Base-by-base conservation (phyloP, 1,140 invertebrate species). In the Bicyclus anynana region DNA sequence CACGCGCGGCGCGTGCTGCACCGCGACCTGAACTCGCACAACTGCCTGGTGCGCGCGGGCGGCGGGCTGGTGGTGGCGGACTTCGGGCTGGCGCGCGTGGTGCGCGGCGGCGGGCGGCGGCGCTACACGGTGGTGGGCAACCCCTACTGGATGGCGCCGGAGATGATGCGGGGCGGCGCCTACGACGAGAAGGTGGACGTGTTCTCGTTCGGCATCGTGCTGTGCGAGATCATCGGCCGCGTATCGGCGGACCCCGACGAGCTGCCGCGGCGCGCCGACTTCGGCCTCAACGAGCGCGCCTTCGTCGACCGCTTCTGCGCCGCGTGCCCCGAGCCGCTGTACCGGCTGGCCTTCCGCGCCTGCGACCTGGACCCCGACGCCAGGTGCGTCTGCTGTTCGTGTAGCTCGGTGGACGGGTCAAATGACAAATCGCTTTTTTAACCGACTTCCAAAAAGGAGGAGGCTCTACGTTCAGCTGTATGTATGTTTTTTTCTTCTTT, bases 131-230 rank as follows among this genome's bases (percentile, higher is more conserved):
- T 85, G 16, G 96, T 98, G 0, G 97, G 97, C 0, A 98, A 97
- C 90, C 97, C 97, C 5, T 98, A 98, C 80, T 99, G 97, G 97
- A 99, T 99, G 97, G 97, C 97, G 0, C 98, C 98, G 4, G 98
- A 99, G 87, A 98, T 98, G 94, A 97, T 99, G 93, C 96, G 96
- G 81, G 97, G 97, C 18, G 94, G 97, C 63, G 96, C 96, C 68
- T 99, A 99, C 81, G 96, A 99, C 84, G 97, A 99, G 82, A 97
- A 98, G 89, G 97, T 98, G 12, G 98, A 99, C 83, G 94, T 99
- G 53, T 99, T 99, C 84, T 98, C 97, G 21, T 98, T 97, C 89
- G 97, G 98, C 4, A 98, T 99, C 44, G 95, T 99, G 54, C 89
- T 98, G 4, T 98, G 97, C 82, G 98, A 99, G 93, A 96, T 98